Conservation (phyloP, 1,140 invertebrate genomes). For the Melanaphis sacchari region DNA sequence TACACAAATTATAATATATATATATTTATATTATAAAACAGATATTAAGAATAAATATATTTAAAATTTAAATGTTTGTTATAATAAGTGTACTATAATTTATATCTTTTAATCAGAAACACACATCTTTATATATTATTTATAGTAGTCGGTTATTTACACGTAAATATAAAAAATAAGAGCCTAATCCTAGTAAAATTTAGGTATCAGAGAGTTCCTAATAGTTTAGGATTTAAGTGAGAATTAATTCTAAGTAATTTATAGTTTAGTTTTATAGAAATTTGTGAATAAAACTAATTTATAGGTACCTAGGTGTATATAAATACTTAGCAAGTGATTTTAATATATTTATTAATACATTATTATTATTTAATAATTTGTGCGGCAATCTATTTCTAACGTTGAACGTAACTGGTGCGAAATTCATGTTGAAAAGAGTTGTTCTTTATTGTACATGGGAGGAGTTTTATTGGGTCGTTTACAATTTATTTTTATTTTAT, state of each 20-base stretch:
- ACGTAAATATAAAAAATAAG: no score
- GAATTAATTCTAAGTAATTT: neutral
- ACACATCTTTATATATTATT: no score
- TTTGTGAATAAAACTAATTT: neutral
- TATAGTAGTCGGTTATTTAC: no score
- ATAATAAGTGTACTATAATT: no score
- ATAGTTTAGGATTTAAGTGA: no score
- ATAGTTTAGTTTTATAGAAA: neutral
- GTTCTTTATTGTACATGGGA: conserved; percentile 28
- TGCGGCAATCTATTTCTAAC: neutral
- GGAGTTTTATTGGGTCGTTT: conserved; percentile 52
- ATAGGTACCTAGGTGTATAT: neutral
- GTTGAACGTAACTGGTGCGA: neutral
- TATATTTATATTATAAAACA: neutral
- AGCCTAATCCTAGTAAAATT: no score
- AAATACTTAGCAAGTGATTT: neutral
- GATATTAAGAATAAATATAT: neutral
- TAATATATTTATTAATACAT: neutral
- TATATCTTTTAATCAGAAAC: no score
- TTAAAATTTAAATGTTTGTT: neutral
- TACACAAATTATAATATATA: neutral
- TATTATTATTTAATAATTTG: conserved; percentile 4
- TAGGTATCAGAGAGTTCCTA: no score
- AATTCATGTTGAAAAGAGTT: neutral
- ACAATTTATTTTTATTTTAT: conserved; percentile 37